Base-by-base conservation (phyloP, 2,113 vertebrate species). In the Piprites chloris region DNA sequence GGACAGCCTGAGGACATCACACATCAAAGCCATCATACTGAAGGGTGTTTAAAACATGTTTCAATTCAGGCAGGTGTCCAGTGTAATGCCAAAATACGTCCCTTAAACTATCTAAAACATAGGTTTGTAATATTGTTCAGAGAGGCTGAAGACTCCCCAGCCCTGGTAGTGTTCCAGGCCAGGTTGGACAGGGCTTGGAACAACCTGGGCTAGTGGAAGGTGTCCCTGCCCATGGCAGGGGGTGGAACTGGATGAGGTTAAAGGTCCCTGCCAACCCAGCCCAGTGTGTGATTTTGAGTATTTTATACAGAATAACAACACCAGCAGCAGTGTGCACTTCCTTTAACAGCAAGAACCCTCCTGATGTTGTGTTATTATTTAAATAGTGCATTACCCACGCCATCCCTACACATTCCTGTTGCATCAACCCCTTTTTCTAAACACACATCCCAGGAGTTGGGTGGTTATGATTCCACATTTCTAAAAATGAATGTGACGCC, bases 401-500 rank as follows among this genome's bases (percentile, higher is more conserved):
- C 72, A 58, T 14, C 24, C 2, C 39, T 23, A 16, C 58, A 27
- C 12, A 22, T 42, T 66, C 39, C 22, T 62, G 55, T 11, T 66
- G 35, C 79, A 75, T 21, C 78, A 83, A 61, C 30, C 49, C 50
- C 56, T 44, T 23, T 11, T 77, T 37, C 80, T 14, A 6, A 37
- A 33, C 11, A 12, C n/a, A 22, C 50, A 59, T 81, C 33, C 68
- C 86, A 55, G 53, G 11, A 77, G 21, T 7, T 47, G 30, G 53
- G 26, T 47, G 44, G n/a, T 18, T 26, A 14, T 86, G 89, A 95
- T 78, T 90, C 76, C 83, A 80, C 26, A 74, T 32, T 80, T 47
- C 94, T 91, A 89, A 92, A 95, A 95, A 82, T 61, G 82, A 92
- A 44, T 58, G 21, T 88, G 94, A 80, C 58, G 0, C 49, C 27